phyloP scores from a whole-genome alignment of 2,113 vertebrate species.

The Tinamus guttatus region DNA sequence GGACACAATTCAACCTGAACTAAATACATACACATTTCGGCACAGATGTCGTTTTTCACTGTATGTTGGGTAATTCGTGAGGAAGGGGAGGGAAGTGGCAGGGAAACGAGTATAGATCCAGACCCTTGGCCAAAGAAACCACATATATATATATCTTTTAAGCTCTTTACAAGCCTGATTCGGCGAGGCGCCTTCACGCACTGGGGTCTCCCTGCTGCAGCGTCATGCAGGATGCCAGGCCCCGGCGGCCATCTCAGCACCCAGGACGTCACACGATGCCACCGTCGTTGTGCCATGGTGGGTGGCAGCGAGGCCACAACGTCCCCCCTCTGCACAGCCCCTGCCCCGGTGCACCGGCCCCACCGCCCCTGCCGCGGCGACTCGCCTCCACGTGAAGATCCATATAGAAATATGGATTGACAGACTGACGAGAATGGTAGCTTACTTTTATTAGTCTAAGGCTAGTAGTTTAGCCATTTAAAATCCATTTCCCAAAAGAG shows the following conservation, averaged over 20 bases:
- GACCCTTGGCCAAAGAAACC: conserved; percentile 73
- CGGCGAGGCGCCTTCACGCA: neutral
- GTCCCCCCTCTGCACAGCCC: neutral
- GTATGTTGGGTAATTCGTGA: conserved; percentile 77
- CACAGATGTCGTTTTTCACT: conserved; percentile 80
- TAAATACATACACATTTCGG: conserved; percentile 84
- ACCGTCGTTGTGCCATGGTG: too few species aligned
- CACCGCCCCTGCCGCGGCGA: conserved; percentile 67
- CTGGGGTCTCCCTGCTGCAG: conserved; percentile 22
- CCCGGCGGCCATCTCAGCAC: neutral
- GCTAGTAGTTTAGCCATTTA: conserved; percentile 87
- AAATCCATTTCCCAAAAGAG: conserved; percentile 83
- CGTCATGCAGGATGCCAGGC: neutral
- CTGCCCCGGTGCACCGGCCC: accelerated
- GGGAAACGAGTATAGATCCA: conserved; percentile 70
- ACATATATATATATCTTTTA: conserved; percentile 55
- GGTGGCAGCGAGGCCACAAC: too few species aligned
- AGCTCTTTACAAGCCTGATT: conserved; percentile 69
- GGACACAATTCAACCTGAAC: conserved; percentile 83
- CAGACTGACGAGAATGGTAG: conserved; percentile 78
- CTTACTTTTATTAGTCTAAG: conserved; percentile 82
- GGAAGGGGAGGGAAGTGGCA: conserved; percentile 58
- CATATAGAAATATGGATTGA: conserved; percentile 77
- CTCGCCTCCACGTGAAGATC: conserved; percentile 73
- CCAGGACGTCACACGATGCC: too few species aligned